Base-by-base conservation (phyloP, 2,888 invertebrate species). In the Thysanoteuthis rhombus region DNA sequence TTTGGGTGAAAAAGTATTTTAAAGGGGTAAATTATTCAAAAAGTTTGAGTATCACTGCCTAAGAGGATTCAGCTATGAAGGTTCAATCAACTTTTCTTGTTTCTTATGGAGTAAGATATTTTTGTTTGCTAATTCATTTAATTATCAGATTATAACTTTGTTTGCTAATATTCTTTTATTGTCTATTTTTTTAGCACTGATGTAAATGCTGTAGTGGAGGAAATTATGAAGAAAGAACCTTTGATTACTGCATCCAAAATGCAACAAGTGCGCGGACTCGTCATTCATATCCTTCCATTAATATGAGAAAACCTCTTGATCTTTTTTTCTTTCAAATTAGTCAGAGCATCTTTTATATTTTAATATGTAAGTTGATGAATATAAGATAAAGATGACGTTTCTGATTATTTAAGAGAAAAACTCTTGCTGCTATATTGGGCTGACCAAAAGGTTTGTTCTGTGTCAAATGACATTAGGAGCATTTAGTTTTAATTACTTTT, bases 191-290 rank as follows among this genome's bases (percentile, higher is more conserved):
- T 91, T 94, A 97, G 97, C 93, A 97, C 97, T 42, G 96, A 97
- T 95, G 95, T 96, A 16, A 96, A 97, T 95, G 96, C 95, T 92
- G 96, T 97, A 22, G 97, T 97, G 2, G 96, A 97, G 94, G 97
- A 97, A 94, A 97, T 97, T 45, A 94, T 96, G 1, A 95, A 95
- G 52, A 97, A 96, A 94, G 97, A 97, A 94, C 96, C 97, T 4
- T 95, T 97, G 1, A 96, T 97, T 39, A 97, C 97, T 93, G 94
- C 96, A 39, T 96, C 96, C 4, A 97, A 97, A 95, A 95, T 95
- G 89, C 97, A 97, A 45, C 97, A 97, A 96, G 96, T 97, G 45
- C 95, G 96, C 89, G 97, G 96, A 95, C 96, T 97, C 32, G 95
- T 97, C 45, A 95, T 95, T 90, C 96, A 97, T 97, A 97, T 96